Evolutionary conservation across 1,140 invertebrate genomes (phyloP).

Genomic region (Tetramorium alpestre): DNA sequence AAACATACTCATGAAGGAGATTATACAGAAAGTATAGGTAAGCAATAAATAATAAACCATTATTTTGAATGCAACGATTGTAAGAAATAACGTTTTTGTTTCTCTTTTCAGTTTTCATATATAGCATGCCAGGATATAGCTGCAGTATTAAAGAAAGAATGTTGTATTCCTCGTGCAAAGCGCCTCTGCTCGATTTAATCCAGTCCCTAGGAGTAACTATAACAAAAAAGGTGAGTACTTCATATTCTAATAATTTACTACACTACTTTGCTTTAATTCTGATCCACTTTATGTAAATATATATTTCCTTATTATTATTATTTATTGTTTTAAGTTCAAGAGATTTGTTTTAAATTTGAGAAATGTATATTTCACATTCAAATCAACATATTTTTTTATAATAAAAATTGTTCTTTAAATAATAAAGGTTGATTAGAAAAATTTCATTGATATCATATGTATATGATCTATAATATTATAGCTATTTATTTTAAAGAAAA

Average conservation of each 20-base stretch:
- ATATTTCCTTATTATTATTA: constrained; percentile 8
- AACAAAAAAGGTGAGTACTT: constrained; percentile 91
- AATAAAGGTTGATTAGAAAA: neutral
- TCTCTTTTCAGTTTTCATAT: constrained; percentile 95
- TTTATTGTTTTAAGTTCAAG: constrained; percentile 3
- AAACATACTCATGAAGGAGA: constrained; percentile 97
- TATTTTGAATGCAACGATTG: neutral
- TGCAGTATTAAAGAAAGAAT: constrained; percentile 98
- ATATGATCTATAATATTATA: neutral
- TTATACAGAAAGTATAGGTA: constrained; percentile 93
- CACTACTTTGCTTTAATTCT: neutral
- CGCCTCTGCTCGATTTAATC: constrained; percentile 93
- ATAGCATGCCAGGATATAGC: constrained; percentile 98
- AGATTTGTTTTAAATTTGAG: neutral
- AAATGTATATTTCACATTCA: neutral
- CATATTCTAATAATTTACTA: constrained; percentile 39
- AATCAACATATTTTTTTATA: neutral
- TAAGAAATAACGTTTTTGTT: constrained; percentile 31
- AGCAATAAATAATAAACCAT: constrained; percentile 1
- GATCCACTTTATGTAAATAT: constrained; percentile 9
- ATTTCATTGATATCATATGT: neutral
- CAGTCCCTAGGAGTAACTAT: constrained; percentile 91
- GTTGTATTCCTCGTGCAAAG: constrained; percentile 99
- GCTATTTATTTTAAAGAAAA: neutral
- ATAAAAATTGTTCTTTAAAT: constrained; percentile 1